A percentile compares a stretch with the other conserved stretches of the same genome.
Conservation (phyloP, 2,113 vertebrate genomes). For the Silurus meridionalis region DNA sequence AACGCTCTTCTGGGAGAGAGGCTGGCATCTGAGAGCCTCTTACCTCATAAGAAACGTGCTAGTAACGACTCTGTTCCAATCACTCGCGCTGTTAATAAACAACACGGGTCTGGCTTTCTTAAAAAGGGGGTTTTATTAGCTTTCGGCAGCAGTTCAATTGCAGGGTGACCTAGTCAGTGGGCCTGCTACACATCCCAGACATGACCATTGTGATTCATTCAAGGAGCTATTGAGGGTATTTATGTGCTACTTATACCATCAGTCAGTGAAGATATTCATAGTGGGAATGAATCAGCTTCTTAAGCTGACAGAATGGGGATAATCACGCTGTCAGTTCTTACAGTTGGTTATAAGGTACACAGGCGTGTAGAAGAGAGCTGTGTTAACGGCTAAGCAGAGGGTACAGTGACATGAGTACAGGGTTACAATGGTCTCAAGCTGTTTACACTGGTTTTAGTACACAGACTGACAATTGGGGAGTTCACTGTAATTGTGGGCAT, state of each 20-base stretch:
- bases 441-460: constrained; percentile 22
- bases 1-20: constrained; percentile 55
- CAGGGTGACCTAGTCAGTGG: constrained; percentile 10
- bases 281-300: constrained; percentile 29
- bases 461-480: constrained; percentile 20
- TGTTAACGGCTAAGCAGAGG: constrained; percentile 11
- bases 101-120: constrained; percentile 59
- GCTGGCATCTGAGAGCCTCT: constrained; percentile 66
- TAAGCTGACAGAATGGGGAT: constrained; percentile 37
- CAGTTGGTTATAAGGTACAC: constrained; percentile 28
- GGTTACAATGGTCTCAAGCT: constrained; percentile 11
- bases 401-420: constrained; percentile 1
- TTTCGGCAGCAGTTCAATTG: constrained; percentile 35
- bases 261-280: constrained; percentile 31
- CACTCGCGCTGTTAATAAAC: constrained; percentile 73
- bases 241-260: constrained; percentile 25
- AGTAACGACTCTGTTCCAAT: constrained; percentile 73
- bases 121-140: constrained; percentile 48
- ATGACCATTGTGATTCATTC: constrained; percentile 23
- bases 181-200: constrained; percentile 16
- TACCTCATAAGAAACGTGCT: constrained; percentile 73
- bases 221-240: constrained; percentile 25
- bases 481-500: constrained; percentile 10
- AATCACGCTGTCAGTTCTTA: constrained; percentile 20
- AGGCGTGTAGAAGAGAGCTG: background rate